Conservation (phyloP, 2,113 vertebrate genomes). For the Paratilapia polleni region DNA sequence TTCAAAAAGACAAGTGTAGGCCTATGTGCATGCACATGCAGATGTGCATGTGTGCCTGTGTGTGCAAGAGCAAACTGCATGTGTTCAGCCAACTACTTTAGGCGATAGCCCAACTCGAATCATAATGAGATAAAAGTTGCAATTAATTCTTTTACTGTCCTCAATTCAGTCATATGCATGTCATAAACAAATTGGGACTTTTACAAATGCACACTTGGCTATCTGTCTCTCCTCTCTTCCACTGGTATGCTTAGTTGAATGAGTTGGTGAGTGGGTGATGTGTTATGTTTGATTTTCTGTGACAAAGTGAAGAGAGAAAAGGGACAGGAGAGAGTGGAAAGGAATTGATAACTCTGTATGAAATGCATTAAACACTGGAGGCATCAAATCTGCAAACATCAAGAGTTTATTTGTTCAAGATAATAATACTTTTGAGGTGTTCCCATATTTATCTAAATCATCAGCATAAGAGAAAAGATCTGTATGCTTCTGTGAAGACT, state of each 20-base stretch:
- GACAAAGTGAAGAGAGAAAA: slow-evolving; percentile 53
- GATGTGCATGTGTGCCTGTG: neutral
- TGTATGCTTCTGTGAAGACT: neutral
- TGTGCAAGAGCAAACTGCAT: neutral
- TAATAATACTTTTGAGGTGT: slow-evolving; percentile 1
- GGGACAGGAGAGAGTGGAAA: slow-evolving; percentile 31
- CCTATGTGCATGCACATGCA: neutral
- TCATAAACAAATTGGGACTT: slow-evolving; percentile 55
- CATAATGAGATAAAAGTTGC: slow-evolving; percentile 38
- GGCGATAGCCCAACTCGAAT: neutral
- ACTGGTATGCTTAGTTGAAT: slow-evolving; percentile 59
- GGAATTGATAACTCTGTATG: slow-evolving; percentile 13
- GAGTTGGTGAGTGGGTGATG: slow-evolving; percentile 73
- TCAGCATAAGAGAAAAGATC: neutral
- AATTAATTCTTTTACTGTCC: slow-evolving; percentile 25
- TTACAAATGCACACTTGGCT: slow-evolving; percentile 41
- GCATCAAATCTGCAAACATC: slow-evolving; percentile 18
- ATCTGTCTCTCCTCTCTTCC: slow-evolving; percentile 39
- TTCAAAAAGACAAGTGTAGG: neutral
- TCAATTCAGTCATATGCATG: slow-evolving; percentile 37
- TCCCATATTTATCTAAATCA: neutral
- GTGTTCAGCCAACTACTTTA: neutral
- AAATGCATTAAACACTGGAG: slow-evolving; percentile 11
- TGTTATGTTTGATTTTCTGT: slow-evolving; percentile 70
- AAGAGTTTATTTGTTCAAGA: neutral